phyloP scores from a whole-genome alignment of 2,888 invertebrate species.

The Brenthis daphne region DNA sequence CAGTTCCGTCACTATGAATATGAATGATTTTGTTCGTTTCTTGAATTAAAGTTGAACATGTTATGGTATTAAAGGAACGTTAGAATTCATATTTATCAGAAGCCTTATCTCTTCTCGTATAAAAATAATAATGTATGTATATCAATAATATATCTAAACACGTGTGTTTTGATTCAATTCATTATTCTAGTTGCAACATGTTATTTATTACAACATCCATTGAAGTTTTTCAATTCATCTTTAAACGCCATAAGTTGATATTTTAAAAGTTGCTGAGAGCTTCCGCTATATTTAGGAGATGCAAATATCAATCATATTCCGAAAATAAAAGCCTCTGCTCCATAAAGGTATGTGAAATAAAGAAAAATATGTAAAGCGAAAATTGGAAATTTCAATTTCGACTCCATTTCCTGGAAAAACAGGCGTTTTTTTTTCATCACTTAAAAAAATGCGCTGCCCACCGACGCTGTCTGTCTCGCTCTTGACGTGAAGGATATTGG shows the following conservation, averaged over 20 bases:
- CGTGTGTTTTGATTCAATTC: no score
- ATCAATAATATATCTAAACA: neutral
- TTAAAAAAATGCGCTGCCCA: slow-evolving; percentile 57
- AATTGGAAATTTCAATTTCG: slow-evolving; percentile 75
- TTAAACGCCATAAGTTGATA: neutral
- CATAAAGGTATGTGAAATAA: slow-evolving; percentile 25
- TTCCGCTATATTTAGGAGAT: slow-evolving; percentile 10
- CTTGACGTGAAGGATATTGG: slow-evolving; percentile 76
- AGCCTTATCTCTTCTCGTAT: neutral
- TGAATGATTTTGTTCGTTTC: slow-evolving; percentile 77
- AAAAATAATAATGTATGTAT: neutral
- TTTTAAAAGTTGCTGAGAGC: slow-evolving; percentile 6
- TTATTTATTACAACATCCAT: no score
- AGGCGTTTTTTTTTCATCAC: slow-evolving; percentile 67
- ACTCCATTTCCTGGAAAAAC: slow-evolving; percentile 75
- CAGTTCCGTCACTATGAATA: slow-evolving; percentile 73
- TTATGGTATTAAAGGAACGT: slow-evolving; percentile 19
- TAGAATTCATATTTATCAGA: slow-evolving; percentile 23
- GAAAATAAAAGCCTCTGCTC: slow-evolving; percentile 14
- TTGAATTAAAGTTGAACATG: slow-evolving; percentile 66
- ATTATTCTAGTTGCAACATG: no score
- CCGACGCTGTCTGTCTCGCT: slow-evolving; percentile 62
- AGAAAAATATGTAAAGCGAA: slow-evolving; percentile 46
- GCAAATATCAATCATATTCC: slow-evolving; percentile 23
- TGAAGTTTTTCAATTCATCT: no score